Base-by-base conservation (phyloP, 1,140 invertebrate genomes). In the Drosophila melanogaster region DNA sequence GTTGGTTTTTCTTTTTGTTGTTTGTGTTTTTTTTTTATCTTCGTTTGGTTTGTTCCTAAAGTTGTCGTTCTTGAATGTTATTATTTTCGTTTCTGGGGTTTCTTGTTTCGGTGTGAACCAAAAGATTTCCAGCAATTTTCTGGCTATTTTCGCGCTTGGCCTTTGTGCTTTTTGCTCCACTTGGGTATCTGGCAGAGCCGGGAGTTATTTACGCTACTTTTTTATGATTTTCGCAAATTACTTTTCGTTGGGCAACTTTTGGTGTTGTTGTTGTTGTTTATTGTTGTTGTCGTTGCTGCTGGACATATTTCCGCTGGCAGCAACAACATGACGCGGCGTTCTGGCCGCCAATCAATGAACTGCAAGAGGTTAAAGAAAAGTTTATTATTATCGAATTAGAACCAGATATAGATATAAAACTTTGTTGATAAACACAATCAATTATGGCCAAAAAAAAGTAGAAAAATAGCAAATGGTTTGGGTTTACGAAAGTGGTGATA, bases 311-410 rank as follows among this genome's bases (percentile, higher is more conserved):
- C 59, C 60, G 30, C 49, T 72, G 67, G 38, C 65, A 51, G 69
- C 76, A 85, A 79, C 80, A 85, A 79, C 81, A 84, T 84, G 80
- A 80, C 80, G 80, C 71, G 46, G 65, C 65, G 56, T 61, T 56
- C 56, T 35, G 47, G 33, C 51, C 55, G 44, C 55, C 19, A 79
- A 69, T 66, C 49, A 41, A 54, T 19, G 49, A 51, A 43, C 79
- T 83, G 71, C 17, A 53, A 61, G 15, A 64, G 50, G 22, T 2
- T 47, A 33, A n/a, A 19, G 6, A 54, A 33, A 35, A 33, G 35
- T 24, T 41, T 11, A 50, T 50, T 50, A 33, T 6, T 33, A 11
- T 50, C 4, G 7, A 50, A 10, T 50, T 17, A 26, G 15, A 49
- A 11, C 8, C 10, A 15, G n/a, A n/a, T 12, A 5, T 44, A 12